These are phyloP conservation scores for Percopsis transmontana DNA, from an alignment of 2,113 vertebrate genomes.

Conservation along the genomic window DNA sequence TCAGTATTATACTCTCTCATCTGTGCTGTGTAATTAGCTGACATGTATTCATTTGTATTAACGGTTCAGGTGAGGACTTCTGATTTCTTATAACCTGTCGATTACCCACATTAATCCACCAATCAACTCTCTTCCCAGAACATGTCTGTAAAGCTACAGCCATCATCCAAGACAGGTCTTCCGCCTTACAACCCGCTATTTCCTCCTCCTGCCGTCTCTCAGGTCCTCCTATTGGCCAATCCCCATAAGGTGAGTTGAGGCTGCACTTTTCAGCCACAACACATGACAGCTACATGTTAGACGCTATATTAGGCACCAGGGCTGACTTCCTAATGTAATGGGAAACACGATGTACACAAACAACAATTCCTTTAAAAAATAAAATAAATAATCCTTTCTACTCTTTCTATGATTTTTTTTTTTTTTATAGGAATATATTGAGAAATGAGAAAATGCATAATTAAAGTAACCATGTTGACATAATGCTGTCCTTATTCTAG, in stretches of 20 bases:
- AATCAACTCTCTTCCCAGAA: slow-evolving; percentile 56
- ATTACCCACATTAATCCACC: background rate
- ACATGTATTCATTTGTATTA: background rate
- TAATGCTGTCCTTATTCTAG: no score
- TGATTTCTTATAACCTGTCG: background rate
- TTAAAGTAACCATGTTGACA: no score
- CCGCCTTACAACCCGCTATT: slow-evolving; percentile 85
- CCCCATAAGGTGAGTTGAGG: slow-evolving; percentile 78
- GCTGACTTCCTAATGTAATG: background rate
- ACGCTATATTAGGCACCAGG: background rate
- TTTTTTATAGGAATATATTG: no score
- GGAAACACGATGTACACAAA: no score
- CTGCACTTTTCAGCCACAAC: background rate
- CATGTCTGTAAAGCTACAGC: slow-evolving; percentile 86
- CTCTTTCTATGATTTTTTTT: no score
- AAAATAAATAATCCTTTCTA: no score
- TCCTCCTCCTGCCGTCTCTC: slow-evolving; percentile 82
- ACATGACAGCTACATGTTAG: background rate
- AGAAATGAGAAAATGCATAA: no score
- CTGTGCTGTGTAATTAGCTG: background rate
- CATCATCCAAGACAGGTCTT: slow-evolving; percentile 79
- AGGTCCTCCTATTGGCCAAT: slow-evolving; percentile 85
- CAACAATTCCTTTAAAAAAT: no score
- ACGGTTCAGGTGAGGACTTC: background rate
- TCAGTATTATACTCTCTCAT: no score